Evolutionary conservation across 2,113 vertebrate genomes (phyloP).

Genomic region (Azemiops feae): DNA sequence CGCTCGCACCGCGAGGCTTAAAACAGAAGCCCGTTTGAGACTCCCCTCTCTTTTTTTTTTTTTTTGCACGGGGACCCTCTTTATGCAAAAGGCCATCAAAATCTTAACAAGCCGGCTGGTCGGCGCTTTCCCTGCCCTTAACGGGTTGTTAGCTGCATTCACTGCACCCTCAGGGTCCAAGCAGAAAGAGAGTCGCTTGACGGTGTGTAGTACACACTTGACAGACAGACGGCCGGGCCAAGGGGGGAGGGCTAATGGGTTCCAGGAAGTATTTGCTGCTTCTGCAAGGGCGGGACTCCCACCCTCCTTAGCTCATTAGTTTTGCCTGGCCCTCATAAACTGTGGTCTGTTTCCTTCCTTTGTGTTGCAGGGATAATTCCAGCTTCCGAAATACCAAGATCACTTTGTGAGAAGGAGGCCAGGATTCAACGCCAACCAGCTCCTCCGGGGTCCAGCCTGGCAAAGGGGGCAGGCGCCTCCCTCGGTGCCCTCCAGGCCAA

Average conservation of each 20-base stretch:
- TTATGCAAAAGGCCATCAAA: neutral
- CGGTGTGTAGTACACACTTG: neutral
- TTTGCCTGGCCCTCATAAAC: too few relatives aligned
- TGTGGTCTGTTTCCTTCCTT: constrained; percentile 45
- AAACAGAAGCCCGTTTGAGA: neutral
- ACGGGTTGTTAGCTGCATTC: neutral
- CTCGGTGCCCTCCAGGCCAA: constrained; percentile 55
- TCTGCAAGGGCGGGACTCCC: too few relatives aligned
- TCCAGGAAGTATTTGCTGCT: neutral
- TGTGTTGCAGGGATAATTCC: constrained; percentile 81
- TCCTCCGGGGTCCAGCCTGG: constrained; percentile 55
- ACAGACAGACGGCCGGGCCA: neutral
- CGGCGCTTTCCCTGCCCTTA: neutral
- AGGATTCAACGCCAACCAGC: constrained; percentile 50
- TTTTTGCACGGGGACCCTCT: neutral
- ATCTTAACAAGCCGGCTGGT: neutral
- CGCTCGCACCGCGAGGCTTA: neutral
- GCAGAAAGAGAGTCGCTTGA: neutral
- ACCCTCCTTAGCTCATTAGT: too few relatives aligned
- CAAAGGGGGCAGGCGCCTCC: constrained; percentile 59
- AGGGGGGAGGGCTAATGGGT: neutral
- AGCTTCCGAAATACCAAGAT: constrained; percentile 87
- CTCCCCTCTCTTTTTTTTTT: neutral
- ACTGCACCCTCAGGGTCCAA: too few relatives aligned
- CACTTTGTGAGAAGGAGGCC: constrained; percentile 77